A percentile compares a stretch with the other conserved stretches of the same genome.
Conservation (phyloP, 2,797 vertebrate genomes). For the Hippocampus kuda region DNA sequence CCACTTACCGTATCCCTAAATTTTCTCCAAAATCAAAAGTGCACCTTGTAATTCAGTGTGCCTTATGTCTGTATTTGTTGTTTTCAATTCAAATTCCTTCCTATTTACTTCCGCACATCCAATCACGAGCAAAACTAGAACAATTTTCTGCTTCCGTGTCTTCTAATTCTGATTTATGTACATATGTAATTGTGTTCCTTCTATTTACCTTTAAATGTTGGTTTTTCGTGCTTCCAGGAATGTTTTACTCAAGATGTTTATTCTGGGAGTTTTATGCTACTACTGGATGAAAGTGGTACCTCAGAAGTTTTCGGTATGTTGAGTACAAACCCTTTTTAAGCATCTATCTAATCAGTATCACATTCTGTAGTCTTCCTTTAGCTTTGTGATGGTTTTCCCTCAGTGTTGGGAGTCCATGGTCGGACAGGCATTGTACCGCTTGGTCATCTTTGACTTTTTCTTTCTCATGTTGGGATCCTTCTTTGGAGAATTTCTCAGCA, state of each 20-base stretch:
- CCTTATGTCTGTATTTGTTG: no score
- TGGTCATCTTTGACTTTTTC: constrained; percentile 84
- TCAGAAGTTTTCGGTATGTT: constrained; percentile 41
- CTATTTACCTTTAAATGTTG: neutral
- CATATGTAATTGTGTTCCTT: neutral
- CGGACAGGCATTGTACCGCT: constrained; percentile 86
- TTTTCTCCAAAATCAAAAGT: no score
- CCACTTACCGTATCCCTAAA: neutral
- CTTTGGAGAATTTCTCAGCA: constrained; percentile 89
- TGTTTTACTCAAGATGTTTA: constrained; percentile 79
- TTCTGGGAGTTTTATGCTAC: constrained; percentile 84
- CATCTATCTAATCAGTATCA: neutral
- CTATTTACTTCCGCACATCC: no score
- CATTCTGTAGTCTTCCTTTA: neutral
- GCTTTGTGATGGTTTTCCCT: constrained; percentile 7
- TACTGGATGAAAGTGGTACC: constrained; percentile 79
- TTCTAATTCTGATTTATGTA: neutral
- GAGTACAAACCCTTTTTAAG: neutral
- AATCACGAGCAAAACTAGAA: no score
- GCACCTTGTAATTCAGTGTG: no score
- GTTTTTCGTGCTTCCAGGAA: constrained; percentile 62
- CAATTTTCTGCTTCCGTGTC: neutral
- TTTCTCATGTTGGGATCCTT: constrained; percentile 83
- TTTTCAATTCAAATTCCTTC: no score
- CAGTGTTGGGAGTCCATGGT: constrained; percentile 93